phyloP scores from a whole-genome alignment of 2,888 invertebrate genomes.

The Drosophila hamatofila region DNA sequence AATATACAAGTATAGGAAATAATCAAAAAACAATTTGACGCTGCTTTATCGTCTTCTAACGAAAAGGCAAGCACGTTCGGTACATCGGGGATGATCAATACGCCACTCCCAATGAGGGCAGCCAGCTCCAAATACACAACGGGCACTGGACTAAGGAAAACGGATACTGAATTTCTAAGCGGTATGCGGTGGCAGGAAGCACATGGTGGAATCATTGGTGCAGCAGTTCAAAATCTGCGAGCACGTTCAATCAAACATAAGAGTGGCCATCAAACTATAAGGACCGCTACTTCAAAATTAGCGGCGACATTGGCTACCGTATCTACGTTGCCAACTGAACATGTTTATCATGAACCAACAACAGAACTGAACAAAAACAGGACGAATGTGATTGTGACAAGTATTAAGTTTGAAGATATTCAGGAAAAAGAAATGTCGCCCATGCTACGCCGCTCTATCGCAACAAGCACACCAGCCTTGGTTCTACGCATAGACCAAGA shows the following conservation, averaged over 20 bases:
- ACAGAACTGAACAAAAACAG: constrained; percentile 37
- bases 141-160: constrained; percentile 42
- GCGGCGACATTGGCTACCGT: constrained; percentile 6
- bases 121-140: constrained; percentile 52
- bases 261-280: constrained; percentile 35
- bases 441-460: constrained; percentile 75
- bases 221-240: constrained; percentile 79
- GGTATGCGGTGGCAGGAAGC: constrained; percentile 77
- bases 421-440: constrained; percentile 22
- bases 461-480: constrained; percentile 83
- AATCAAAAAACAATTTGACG: constrained; percentile 85
- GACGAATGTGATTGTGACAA: constrained; percentile 23
- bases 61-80: constrained; percentile 83
- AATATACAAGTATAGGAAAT: constrained; percentile 80
- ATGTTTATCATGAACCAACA: constrained; percentile 76
- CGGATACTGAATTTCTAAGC: constrained; percentile 53
- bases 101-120: constrained; percentile 42
- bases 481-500: constrained; percentile 70
- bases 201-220: constrained; percentile 81
- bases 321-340: constrained; percentile 48
- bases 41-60: constrained; percentile 84
- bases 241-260: constrained; percentile 80
- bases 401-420: constrained; percentile 61
- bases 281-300: constrained; percentile 42
- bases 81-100: constrained; percentile 49